These are phyloP conservation scores for Sebastes cheni DNA, from an alignment of 2,797 vertebrate species.

Conservation along the genomic window DNA sequence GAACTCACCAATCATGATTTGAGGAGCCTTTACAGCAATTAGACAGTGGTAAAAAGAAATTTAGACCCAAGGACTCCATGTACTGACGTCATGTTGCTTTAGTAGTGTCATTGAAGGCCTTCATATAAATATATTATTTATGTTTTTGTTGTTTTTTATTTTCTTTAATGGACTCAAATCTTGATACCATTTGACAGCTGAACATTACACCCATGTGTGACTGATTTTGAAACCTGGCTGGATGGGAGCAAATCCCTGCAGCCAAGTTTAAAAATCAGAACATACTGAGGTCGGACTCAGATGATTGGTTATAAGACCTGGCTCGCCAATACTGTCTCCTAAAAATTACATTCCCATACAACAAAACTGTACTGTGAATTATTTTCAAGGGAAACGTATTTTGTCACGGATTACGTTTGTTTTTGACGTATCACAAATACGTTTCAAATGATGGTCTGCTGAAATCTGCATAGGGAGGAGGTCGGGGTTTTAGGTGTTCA, in stretches of 20 bases:
- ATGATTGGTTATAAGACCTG: not conserved
- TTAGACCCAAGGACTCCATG: not conserved
- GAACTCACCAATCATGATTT: not conserved
- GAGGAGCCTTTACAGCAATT: not conserved
- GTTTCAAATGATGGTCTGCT: no score
- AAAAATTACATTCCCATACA: no score
- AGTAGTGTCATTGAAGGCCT: not conserved
- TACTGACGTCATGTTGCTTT: not conserved
- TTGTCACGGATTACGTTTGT: no score
- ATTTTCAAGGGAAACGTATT: no score
- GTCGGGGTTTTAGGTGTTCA: no score
- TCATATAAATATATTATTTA: not conserved
- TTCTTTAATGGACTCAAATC: not conserved
- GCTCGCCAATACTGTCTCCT: no score
- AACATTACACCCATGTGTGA: not conserved
- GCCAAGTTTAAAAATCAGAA: not conserved
- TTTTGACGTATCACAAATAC: no score
- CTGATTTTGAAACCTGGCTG: not conserved
- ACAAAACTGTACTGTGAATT: no score
- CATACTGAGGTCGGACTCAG: not conserved
- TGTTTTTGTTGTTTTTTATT: not conserved
- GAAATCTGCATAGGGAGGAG: no score
- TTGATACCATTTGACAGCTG: not conserved
- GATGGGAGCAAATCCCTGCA: not conserved
- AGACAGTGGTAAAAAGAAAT: not conserved